These are phyloP conservation scores for Caenorhabditis virilis DNA, from an alignment of 2,888 invertebrate species.

Conservation along the genomic window DNA sequence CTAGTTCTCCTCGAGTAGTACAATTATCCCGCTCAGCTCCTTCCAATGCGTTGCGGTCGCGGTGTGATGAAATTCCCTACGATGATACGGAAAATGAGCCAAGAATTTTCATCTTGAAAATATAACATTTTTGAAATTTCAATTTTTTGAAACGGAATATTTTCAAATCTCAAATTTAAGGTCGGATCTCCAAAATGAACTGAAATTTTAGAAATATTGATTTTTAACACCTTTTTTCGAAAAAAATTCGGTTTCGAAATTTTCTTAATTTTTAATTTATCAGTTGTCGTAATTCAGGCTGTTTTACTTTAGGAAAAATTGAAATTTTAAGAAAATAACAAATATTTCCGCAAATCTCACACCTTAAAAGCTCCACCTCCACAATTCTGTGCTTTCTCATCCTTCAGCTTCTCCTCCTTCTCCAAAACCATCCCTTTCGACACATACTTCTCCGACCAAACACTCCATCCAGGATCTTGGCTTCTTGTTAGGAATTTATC, in stretches of 20 bases:
- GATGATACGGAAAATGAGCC: too few species aligned
- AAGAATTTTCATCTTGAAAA: too few species aligned
- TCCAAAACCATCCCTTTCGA: slow-evolving; percentile 10
- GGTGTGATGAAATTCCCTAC: too few species aligned
- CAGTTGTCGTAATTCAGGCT: background rate
- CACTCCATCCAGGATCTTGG: slow-evolving; percentile 35
- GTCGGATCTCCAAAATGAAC: too few species aligned
- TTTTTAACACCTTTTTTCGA: background rate
- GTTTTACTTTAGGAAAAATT: background rate
- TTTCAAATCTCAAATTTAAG: too few species aligned
- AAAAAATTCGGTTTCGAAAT: too few species aligned
- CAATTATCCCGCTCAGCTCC: too few species aligned
- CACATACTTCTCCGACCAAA: slow-evolving; percentile 41
- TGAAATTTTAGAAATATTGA: background rate
- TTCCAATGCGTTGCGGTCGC: too few species aligned
- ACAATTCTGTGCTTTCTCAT: slow-evolving; percentile 14
- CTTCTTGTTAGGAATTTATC: slow-evolving; percentile 30
- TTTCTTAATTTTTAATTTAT: background rate
- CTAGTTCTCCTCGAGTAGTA: too few species aligned
- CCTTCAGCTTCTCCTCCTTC: slow-evolving; percentile 9
- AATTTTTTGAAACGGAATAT: too few species aligned
- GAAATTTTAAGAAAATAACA: background rate
- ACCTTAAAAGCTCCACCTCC: slow-evolving; percentile 42
- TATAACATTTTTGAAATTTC: background rate
- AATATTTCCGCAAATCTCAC: too few species aligned